phyloP scores from a whole-genome alignment of 1,140 invertebrate species.

The Cydia strobilella region DNA sequence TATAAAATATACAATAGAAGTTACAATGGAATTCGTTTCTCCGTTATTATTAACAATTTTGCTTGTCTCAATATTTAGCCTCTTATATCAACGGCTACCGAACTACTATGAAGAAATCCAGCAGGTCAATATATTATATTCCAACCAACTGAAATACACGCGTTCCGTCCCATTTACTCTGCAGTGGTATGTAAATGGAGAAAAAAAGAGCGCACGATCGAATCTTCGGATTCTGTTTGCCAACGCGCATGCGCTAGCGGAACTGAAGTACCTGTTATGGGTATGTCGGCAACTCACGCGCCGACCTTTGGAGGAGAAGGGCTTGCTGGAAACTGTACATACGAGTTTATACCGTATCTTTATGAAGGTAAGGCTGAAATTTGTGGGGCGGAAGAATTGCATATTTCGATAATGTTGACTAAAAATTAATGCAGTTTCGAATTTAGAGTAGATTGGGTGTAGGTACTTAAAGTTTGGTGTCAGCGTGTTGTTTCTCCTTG shows the following conservation, averaged over 20 bases:
- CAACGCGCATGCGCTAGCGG: neutral
- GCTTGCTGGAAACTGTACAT: neutral
- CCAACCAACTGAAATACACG: neutral
- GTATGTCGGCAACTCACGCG: conserved; percentile 28
- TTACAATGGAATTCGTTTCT: neutral
- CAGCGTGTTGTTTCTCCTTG: neutral
- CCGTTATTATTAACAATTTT: neutral
- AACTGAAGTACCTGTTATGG: conserved; percentile 18
- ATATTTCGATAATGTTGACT: conserved; percentile 15
- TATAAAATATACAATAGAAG: neutral
- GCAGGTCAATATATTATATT: neutral
- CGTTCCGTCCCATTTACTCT: neutral
- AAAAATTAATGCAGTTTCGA: conserved; percentile 21
- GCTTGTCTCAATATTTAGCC: conserved; percentile 6
- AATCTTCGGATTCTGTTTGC: neutral
- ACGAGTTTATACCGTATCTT: neutral
- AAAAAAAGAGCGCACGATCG: neutral
- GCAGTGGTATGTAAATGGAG: neutral
- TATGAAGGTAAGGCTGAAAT: neutral
- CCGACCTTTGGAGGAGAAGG: conserved; percentile 25
- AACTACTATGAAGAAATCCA: neutral
- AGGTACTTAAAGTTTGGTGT: neutral
- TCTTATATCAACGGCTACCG: neutral
- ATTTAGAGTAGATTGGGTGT: conserved; percentile 1
- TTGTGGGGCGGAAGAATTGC: neutral